phyloP scores from a whole-genome alignment of 2,113 vertebrate species.

The Microcebus murinus region DNA sequence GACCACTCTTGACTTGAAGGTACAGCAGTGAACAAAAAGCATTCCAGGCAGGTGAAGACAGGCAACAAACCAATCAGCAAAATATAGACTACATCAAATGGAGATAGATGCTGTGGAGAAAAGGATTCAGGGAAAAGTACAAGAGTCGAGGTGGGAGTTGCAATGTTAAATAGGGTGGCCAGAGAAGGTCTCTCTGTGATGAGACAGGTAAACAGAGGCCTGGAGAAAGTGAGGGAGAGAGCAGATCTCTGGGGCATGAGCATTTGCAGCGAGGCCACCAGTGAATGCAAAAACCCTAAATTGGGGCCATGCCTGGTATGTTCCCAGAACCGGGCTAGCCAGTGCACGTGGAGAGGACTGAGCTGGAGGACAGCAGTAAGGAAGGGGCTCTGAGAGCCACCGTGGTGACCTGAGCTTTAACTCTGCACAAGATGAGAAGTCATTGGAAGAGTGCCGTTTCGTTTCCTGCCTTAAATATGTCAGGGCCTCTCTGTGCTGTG shows the following conservation, averaged over 20 bases:
- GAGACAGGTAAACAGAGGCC: neutral
- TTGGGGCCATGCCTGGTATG: rapidly evolving
- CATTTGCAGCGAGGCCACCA: neutral
- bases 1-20: neutral
- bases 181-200: neutral
- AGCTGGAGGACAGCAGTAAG: neutral
- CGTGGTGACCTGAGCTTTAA: neutral
- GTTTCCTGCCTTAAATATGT: neutral
- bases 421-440: neutral
- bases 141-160: neutral
- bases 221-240: neutral
- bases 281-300: neutral
- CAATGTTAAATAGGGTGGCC: neutral
- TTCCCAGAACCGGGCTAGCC: neutral
- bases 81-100: neutral
- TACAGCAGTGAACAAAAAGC: neutral
- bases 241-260: neutral
- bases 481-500: neutral
- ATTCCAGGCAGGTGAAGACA: neutral
- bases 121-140: neutral
- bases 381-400: neutral
- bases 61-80: neutral
- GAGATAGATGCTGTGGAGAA: neutral
- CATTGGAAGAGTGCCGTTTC: neutral
- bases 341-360: neutral